Percentiles rank a stretch among this genome's conserved stretches.
phyloP scores from a whole-genome alignment of 2,888 invertebrate species.

The Dusona sp. region DNA sequence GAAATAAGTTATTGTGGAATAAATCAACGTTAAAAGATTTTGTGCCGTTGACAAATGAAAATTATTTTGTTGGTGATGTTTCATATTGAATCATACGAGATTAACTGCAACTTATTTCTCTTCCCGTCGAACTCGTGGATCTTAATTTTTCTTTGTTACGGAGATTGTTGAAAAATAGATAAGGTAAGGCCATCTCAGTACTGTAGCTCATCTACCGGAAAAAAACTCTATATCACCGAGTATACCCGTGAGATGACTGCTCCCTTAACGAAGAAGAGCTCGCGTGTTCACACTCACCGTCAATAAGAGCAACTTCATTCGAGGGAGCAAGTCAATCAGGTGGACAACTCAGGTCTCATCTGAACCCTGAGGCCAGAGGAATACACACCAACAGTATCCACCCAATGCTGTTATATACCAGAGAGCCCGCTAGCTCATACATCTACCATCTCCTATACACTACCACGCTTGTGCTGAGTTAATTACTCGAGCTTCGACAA shows the following conservation, averaged over 20 bases:
- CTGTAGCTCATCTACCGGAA: slow-evolving; percentile 5
- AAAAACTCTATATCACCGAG: slow-evolving; percentile 11
- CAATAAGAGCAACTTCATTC: slow-evolving; percentile 59
- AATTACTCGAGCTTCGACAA: slow-evolving; percentile 55
- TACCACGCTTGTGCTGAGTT: slow-evolving; percentile 20
- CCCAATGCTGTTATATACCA: background rate
- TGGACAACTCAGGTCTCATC: slow-evolving; percentile 53
- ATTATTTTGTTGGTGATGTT: background rate
- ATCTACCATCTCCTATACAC: slow-evolving; percentile 20
- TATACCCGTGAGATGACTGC: background rate
- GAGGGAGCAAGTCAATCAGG: slow-evolving; percentile 68
- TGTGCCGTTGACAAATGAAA: background rate
- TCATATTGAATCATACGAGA: background rate
- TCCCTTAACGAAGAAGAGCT: slow-evolving; percentile 33
- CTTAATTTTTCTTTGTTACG: background rate
- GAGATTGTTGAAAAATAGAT: background rate
- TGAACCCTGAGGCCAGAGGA: slow-evolving; percentile 39
- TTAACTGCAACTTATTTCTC: background rate
- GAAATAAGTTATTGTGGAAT: background rate
- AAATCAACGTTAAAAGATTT: background rate
- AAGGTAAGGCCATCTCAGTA: background rate
- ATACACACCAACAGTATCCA: slow-evolving; percentile 29
- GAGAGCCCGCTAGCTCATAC: slow-evolving; percentile 20
- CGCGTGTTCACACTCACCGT: slow-evolving; percentile 28
- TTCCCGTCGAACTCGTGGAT: background rate